Percentiles rank a stretch among this genome's conserved stretches.
Conservation (phyloP, 2,888 invertebrate genomes). For the Cinara cedri region DNA sequence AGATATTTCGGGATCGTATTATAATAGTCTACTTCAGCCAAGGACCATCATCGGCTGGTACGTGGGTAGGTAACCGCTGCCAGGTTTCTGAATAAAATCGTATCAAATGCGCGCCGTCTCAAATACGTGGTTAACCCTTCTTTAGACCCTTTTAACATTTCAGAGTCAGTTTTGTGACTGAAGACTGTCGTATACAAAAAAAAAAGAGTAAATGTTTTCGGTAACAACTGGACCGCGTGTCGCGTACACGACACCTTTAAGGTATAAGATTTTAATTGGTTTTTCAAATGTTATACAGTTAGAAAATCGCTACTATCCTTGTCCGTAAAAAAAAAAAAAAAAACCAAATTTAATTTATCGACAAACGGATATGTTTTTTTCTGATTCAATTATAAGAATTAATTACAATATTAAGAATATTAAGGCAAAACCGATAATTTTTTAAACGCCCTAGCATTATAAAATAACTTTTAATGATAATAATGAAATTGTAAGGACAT, state of each 20-base stretch:
- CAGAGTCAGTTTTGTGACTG: conserved; percentile 5
- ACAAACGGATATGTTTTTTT: too few relatives aligned
- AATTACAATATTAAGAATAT: too few relatives aligned
- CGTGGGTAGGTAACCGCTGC: conserved; percentile 15
- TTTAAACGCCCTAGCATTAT: too few relatives aligned
- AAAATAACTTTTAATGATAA: too few relatives aligned
- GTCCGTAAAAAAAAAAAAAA: too few relatives aligned
- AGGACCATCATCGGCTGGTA: conserved; percentile 4
- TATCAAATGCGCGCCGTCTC: conserved; percentile 30
- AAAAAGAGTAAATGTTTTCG: neutral
- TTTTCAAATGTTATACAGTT: neutral
- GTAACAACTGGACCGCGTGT: neutral
- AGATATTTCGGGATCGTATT: conserved; percentile 12
- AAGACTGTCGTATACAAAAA: neutral
- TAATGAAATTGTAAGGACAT: too few relatives aligned
- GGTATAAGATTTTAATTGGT: conserved; percentile 12
- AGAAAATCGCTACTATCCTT: neutral
- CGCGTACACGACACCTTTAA: neutral
- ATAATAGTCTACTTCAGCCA: conserved; percentile 21
- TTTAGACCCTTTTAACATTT: conserved; percentile 18
- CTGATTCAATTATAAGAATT: too few relatives aligned
- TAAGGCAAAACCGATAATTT: too few relatives aligned
- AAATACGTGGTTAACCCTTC: conserved; percentile 35
- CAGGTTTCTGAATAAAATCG: conserved; percentile 34
- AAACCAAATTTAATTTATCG: too few relatives aligned